Evolutionary conservation across 2,888 invertebrate genomes (phyloP).

Genomic region (Notodonta dromedarius): DNA sequence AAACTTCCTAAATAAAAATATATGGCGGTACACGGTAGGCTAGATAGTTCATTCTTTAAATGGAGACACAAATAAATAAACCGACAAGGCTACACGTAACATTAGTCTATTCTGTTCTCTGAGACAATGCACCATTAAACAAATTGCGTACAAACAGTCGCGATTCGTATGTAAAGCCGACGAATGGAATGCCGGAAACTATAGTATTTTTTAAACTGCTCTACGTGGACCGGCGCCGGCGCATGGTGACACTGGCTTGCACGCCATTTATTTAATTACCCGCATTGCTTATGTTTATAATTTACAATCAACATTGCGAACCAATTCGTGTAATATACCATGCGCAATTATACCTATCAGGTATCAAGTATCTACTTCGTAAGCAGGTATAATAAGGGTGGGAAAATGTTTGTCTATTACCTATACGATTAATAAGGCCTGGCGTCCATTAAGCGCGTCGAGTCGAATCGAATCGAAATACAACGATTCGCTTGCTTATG

Average conservation of each 20-base stretch:
- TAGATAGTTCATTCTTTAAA: no score
- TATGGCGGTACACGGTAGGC: not conserved
- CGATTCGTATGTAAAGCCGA: conserved; percentile 10
- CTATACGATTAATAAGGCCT: not conserved
- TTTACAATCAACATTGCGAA: conserved; percentile 24
- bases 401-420: not conserved
- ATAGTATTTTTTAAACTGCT: conserved; percentile 3
- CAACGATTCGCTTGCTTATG: no score
- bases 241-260: not conserved
- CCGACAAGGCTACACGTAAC: not conserved
- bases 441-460: no score
- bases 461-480: no score
- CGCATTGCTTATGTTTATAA: conserved; percentile 22
- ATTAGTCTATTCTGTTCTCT: not conserved
- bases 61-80: not conserved
- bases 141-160: conserved; percentile 15
- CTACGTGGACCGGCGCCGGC: not conserved
- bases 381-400: not conserved
- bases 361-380: not conserved
- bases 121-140: conserved; percentile 22
- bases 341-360: conserved; percentile 1
- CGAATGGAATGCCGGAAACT: conserved; percentile 21
- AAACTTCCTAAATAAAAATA: no score
- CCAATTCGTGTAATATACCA: conserved; percentile 7
- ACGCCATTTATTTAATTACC: conserved; percentile 11